These are phyloP conservation scores for Perccottus glenii DNA, from an alignment of 2,113 vertebrate genomes.

Conservation along the genomic window DNA sequence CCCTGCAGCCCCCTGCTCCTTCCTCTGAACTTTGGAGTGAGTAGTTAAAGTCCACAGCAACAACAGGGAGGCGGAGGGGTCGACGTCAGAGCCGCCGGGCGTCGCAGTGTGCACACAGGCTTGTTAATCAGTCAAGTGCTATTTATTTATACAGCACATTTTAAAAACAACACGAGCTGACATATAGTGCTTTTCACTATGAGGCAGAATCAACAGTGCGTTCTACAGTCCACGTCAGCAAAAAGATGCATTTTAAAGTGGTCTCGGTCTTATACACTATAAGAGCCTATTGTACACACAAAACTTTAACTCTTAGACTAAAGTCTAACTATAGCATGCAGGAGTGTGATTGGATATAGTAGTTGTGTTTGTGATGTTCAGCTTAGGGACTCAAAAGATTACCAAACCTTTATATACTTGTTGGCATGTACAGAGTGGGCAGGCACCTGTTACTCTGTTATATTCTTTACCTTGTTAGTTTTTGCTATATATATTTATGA, in stretches of 20 bases:
- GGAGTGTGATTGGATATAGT: too few relatives aligned
- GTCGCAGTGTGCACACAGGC: not conserved
- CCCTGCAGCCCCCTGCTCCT: slow-evolving; percentile 11
- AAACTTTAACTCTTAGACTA: too few relatives aligned
- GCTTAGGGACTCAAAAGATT: too few relatives aligned
- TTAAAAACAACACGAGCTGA: not conserved
- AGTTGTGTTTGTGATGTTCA: too few relatives aligned
- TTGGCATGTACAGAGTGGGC: too few relatives aligned
- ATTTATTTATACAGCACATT: not conserved
- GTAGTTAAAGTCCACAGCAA: slow-evolving; percentile 29
- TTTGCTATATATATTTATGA: too few relatives aligned
- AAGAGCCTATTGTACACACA: too few relatives aligned
- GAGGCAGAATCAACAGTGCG: not conserved
- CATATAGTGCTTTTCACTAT: not conserved
- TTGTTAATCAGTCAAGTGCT: slow-evolving; percentile 1
- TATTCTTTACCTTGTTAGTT: too few relatives aligned
- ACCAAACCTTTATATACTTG: too few relatives aligned
- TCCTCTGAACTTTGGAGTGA: slow-evolving; percentile 57
- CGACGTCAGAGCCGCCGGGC: not conserved
- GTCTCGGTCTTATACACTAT: not conserved
- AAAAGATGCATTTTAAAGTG: not conserved
- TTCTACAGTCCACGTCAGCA: not conserved
- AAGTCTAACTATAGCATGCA: too few relatives aligned
- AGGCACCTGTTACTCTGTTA: too few relatives aligned
- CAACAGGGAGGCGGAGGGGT: slow-evolving; percentile 27